phyloP scores from a whole-genome alignment of 2,888 invertebrate genomes.

The Apamea monoglypha region DNA sequence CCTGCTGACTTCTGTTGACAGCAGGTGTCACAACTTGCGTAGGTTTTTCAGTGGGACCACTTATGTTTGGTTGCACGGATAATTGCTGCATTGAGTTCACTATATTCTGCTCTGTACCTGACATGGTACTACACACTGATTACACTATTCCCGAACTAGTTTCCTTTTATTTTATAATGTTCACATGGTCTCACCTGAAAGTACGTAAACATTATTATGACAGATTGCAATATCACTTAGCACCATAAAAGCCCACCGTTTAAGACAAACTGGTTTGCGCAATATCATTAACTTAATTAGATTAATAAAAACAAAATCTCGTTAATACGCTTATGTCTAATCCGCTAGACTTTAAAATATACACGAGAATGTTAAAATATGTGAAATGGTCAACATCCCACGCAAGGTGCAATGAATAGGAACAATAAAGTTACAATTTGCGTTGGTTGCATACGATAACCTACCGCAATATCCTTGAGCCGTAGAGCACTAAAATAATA shows the following conservation, averaged over 20 bases:
- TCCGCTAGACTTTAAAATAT: conserved; percentile 20
- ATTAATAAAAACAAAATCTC: conserved; percentile 30
- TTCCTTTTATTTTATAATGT: conserved; percentile 71
- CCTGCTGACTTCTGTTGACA: conserved; percentile 84
- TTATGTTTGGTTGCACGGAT: conserved; percentile 86
- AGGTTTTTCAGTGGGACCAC: conserved; percentile 87
- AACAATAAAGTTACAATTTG: conserved; percentile 73
- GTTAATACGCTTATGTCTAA: conserved; percentile 22
- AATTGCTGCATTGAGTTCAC: conserved; percentile 89
- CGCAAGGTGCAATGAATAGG: conserved; percentile 81
- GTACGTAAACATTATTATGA: conserved; percentile 58
- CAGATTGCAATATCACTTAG: conserved; percentile 48
- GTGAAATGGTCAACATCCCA: conserved; percentile 83
- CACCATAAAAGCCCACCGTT: conserved; percentile 30
- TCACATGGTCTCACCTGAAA: conserved; percentile 85
- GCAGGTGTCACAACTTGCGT: conserved; percentile 89
- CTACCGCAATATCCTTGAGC: conserved; percentile 77
- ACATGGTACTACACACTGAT: conserved; percentile 86
- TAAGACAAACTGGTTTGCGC: conserved; percentile 51
- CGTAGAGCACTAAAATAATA: conserved; percentile 59
- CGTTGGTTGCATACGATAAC: conserved; percentile 70
- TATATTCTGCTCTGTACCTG: conserved; percentile 89
- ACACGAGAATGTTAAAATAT: conserved; percentile 55
- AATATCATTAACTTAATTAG: conserved; percentile 42
- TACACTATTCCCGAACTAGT: conserved; percentile 74